Conservation (phyloP, 2,888 invertebrate genomes). For the Drosophila borealis region DNA sequence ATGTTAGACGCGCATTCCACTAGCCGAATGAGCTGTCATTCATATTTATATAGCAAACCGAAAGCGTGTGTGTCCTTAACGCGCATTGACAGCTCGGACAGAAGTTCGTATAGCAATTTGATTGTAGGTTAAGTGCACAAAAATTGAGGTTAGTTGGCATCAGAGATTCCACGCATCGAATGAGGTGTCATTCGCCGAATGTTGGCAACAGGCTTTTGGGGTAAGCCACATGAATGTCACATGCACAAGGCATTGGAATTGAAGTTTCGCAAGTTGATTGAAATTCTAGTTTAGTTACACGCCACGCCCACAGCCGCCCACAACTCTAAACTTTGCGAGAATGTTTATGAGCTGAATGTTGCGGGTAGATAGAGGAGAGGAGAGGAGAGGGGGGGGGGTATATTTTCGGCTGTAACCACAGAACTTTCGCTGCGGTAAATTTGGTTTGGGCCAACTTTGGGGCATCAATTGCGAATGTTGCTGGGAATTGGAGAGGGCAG, state of each 20-base stretch:
- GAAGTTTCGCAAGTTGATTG: constrained; percentile 1
- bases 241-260: background rate
- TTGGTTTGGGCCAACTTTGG: constrained; percentile 27
- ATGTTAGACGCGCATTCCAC: too few relatives aligned
- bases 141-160: constrained; percentile 3
- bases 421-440: constrained; percentile 52
- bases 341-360: background rate
- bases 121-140: background rate
- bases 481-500: background rate
- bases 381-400: too few relatives aligned
- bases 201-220: background rate
- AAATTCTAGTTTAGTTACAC: background rate
- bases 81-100: background rate
- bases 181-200: too few relatives aligned
- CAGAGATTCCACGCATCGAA: constrained; percentile 2
- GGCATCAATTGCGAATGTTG: constrained; percentile 12
- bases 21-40: background rate
- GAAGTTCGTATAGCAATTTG: too few relatives aligned
- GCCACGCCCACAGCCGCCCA: background rate
- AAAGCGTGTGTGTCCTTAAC: background rate
- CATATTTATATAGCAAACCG: background rate
- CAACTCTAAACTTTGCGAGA: constrained; percentile 26
- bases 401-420: constrained; percentile 21
- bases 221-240: constrained; percentile 31
- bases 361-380: background rate